Evolutionary conservation across 2,888 invertebrate species (phyloP), one percentile per base, ranked within the genome.

Genomic region (Cynaeus angustus): DNA sequence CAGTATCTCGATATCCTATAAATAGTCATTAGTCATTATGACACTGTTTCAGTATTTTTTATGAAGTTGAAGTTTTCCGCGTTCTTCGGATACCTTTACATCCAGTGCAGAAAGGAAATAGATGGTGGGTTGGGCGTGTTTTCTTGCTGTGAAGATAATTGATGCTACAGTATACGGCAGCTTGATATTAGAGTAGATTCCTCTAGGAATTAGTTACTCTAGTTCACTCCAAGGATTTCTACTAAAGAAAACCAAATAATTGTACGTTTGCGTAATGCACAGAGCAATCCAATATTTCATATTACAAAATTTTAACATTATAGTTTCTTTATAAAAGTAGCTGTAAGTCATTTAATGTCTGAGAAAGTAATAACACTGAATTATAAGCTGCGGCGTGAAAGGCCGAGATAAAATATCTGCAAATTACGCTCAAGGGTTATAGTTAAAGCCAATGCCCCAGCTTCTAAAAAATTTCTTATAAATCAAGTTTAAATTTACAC

Each of bases 71-170:
- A 46, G 30, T 46, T 66, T 66, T 66, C 66, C 66, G 66, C 66
- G 56, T 66, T 66, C 66, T 41, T 66, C 13, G 38, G 28, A 66
- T 66, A 56, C 48, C 46, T 45, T 37, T 16, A 37, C 48, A 56
- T 55, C 43, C 65, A 65, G 53, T 56, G 66, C 55, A 56, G 38
- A 56, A 66, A 66, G 56, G 46, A 66, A 66, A 48, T 56, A 33
- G 48, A 56, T 38, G 38, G 14, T 46, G 56, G 46, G 37, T 56
- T 65, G 65, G 65, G 65, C 65, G 66, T 65, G 64, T 50, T 50
- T 59, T 21, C 46, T 16, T 65, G 46, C 65, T 65, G 55, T 66
- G 66, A 66, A 46, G 48, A 48, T 66, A 66, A 66, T 66, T 66
- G 66, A 66, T 66, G 66, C 16, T 66, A 33, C 43, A 37, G 14